Conservation (phyloP, 2,888 invertebrate genomes). For the Erynnis tages region DNA sequence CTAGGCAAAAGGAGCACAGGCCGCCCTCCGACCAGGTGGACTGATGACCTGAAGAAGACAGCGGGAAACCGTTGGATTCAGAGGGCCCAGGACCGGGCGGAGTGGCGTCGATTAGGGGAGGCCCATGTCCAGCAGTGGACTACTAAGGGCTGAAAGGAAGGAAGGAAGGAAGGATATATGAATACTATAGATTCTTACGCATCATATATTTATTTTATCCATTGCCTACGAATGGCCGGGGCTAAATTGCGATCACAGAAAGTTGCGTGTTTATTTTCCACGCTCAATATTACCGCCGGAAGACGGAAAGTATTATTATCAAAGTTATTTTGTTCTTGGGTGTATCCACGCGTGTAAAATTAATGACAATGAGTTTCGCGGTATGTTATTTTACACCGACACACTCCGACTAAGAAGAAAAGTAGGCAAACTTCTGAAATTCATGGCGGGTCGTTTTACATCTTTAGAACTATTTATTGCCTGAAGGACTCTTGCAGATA, state of each 20-base stretch:
- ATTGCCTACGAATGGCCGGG: not conserved
- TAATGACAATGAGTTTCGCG: constrained; percentile 48
- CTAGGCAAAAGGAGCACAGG: too few relatives aligned
- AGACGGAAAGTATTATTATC: constrained; percentile 44
- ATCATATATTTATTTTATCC: constrained; percentile 18
- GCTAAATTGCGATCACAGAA: constrained; percentile 14
- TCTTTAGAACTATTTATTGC: constrained; percentile 7
- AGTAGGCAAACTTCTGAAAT: constrained; percentile 11
- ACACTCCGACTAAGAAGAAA: constrained; percentile 14
- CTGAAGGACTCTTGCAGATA: constrained; percentile 3
- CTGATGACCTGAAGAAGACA: too few relatives aligned
- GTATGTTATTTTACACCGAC: constrained; percentile 7
- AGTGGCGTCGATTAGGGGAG: too few relatives aligned
- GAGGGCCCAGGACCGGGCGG: too few relatives aligned
- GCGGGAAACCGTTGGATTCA: too few relatives aligned
- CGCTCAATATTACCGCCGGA: constrained; percentile 17
- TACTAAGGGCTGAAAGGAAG: too few relatives aligned
- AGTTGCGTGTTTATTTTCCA: constrained; percentile 19
- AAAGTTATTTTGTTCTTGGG: constrained; percentile 48
- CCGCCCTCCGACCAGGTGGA: too few relatives aligned
- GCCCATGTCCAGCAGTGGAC: too few relatives aligned
- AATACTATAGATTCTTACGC: constrained; percentile 3
- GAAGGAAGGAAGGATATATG: too few relatives aligned
- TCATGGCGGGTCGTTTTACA: not conserved
- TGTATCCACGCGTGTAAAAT: constrained; percentile 47